These are phyloP conservation scores for Wasmannia auropunctata DNA, from an alignment of 1,140 invertebrate species.

Conservation along the genomic window DNA sequence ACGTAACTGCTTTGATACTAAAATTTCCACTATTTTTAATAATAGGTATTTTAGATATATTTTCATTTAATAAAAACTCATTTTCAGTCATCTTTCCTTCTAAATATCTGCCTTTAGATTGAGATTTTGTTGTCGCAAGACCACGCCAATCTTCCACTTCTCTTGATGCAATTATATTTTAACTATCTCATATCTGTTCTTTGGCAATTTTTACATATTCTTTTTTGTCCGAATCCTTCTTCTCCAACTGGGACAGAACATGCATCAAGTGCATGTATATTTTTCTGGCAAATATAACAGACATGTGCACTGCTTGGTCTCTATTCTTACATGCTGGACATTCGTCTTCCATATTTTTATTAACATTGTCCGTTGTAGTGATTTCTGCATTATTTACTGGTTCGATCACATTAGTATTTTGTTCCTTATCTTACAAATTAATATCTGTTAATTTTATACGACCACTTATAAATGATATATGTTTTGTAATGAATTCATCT, in stretches of 20 bases:
- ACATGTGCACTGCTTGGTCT: conserved; percentile 53
- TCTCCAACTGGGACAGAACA: conserved; percentile 57
- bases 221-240: conserved; percentile 54
- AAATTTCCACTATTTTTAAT: conserved; percentile 12
- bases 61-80: background rate
- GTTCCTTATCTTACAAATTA: background rate
- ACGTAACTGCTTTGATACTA: background rate
- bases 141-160: conserved; percentile 11
- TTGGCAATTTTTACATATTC: conserved; percentile 48
- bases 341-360: background rate
- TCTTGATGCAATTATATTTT: background rate
- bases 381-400: background rate
- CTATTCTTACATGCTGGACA: conserved; percentile 60
- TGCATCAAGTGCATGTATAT: conserved; percentile 50
- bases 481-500: conserved; percentile 11
- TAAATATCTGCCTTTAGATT: background rate
- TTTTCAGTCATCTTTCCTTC: background rate
- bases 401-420: background rate
- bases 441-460: background rate
- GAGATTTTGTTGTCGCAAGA: background rate
- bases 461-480: background rate
- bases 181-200: background rate
- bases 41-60: background rate
- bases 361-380: background rate
- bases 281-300: conserved; percentile 56